Evolutionary conservation across 64 coral and sea anemone genomes (phyloP).

Genomic region (Actinia equina): DNA sequence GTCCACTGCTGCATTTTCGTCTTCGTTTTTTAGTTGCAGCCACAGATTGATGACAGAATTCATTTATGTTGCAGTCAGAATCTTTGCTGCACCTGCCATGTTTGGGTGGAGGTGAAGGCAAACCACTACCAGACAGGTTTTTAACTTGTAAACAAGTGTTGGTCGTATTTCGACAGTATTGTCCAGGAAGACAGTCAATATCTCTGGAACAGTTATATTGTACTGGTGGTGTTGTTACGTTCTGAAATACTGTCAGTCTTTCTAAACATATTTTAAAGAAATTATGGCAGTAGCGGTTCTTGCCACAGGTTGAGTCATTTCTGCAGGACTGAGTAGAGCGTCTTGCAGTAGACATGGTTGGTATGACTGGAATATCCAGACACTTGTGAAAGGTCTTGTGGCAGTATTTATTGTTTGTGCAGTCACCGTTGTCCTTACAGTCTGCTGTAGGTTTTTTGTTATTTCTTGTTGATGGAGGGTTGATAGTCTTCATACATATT

Average conservation of each 20-base stretch:
- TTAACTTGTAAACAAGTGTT: not conserved
- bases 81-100: not conserved
- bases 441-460: not conserved
- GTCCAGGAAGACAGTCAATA: not conserved
- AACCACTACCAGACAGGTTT: not conserved
- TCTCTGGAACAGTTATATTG: not conserved
- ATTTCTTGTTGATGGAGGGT: constrained; percentile 1
- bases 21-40: not conserved
- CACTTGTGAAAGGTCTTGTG: not conserved
- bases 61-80: not conserved
- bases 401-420: not conserved
- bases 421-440: not conserved
- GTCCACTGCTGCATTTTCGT: not conserved
- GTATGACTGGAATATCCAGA: constrained; percentile 14
- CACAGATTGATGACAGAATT: constrained; percentile 2
- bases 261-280: constrained; percentile 10
- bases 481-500: not conserved
- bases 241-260: not conserved
- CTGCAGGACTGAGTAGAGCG: not conserved
- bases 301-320: not conserved
- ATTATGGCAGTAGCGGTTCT: not conserved
- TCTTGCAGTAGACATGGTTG: not conserved
- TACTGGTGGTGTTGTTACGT: not conserved
- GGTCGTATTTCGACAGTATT: not conserved
- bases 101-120: not conserved